Evolutionary conservation across 2,888 invertebrate genomes (phyloP).

Genomic region (Aphodius sticticus): DNA sequence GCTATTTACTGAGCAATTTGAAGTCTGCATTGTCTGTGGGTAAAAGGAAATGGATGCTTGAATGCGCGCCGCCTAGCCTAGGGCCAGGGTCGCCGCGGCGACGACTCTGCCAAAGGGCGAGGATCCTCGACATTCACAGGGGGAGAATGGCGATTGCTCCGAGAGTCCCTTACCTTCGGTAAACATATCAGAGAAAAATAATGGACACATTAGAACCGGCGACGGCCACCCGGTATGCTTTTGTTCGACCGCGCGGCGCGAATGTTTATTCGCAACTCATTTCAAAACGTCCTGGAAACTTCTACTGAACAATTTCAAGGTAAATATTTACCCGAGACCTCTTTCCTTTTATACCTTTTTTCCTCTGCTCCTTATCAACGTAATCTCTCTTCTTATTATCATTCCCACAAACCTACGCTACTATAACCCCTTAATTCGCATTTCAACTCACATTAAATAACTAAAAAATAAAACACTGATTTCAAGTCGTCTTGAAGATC

Average conservation of each 20-base stretch:
- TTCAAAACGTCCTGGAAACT: background rate
- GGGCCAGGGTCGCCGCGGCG: slow-evolving; percentile 37
- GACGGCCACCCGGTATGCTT: background rate
- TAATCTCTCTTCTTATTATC: background rate
- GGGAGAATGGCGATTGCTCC: slow-evolving; percentile 41
- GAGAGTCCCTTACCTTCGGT: slow-evolving; percentile 38
- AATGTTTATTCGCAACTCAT: slow-evolving; percentile 4
- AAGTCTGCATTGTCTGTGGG: slow-evolving; percentile 43
- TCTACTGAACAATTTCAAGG: background rate
- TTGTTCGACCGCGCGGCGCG: background rate
- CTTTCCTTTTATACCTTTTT: background rate
- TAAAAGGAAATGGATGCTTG: slow-evolving; percentile 41
- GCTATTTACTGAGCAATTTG: slow-evolving; percentile 46
- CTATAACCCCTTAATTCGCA: background rate
- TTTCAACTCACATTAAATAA: background rate
- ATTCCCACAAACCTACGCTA: background rate
- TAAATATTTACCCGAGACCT: background rate
- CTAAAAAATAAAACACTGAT: no score
- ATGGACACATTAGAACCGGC: slow-evolving; percentile 30
- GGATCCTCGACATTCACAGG: slow-evolving; percentile 40
- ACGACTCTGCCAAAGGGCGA: slow-evolving; percentile 37
- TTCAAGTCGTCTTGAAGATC: no score
- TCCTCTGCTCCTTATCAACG: background rate
- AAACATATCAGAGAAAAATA: slow-evolving; percentile 42
- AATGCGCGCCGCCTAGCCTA: slow-evolving; percentile 42